These are phyloP conservation scores for Zeugodacus cucurbitae DNA, from an alignment of 1,140 invertebrate species.

Conservation along the genomic window DNA sequence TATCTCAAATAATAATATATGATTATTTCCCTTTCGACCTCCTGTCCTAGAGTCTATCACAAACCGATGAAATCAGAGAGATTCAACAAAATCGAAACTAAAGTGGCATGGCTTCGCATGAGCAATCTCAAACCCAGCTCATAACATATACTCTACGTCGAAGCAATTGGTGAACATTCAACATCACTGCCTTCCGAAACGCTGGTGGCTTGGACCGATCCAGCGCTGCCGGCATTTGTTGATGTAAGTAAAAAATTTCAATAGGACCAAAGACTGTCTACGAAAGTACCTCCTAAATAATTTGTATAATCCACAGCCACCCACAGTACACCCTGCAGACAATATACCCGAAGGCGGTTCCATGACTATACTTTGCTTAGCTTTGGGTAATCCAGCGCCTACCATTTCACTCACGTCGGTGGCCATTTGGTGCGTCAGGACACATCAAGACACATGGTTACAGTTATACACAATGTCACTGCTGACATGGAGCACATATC, in stretches of 20 bases:
- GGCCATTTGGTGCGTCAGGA: constrained; percentile 80
- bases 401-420: constrained; percentile 77
- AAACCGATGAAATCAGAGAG: constrained; percentile 72
- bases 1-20: no score
- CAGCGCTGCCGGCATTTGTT: constrained; percentile 84
- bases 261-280: background rate
- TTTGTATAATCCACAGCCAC: constrained; percentile 70
- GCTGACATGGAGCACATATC: constrained; percentile 84
- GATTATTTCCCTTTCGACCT: background rate
- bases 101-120: constrained; percentile 76
- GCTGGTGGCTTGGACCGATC: constrained; percentile 85
- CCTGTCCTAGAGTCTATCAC: constrained; percentile 71
- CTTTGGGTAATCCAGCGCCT: constrained; percentile 83
- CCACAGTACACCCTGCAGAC: constrained; percentile 83
- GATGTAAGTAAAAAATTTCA: constrained; percentile 73
- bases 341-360: constrained; percentile 83
- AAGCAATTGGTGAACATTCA: constrained; percentile 75
- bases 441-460: constrained; percentile 82
- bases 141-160: constrained; percentile 81
- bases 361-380: constrained; percentile 86
- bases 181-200: constrained; percentile 81
- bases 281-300: background rate
- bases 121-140: constrained; percentile 78
- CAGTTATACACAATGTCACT: constrained; percentile 82
- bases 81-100: constrained; percentile 72